A percentile compares a stretch with the other conserved stretches of the same genome.
Evolutionary conservation across 2,888 invertebrate species (phyloP).

Genomic region (Embidobia sp.): DNA sequence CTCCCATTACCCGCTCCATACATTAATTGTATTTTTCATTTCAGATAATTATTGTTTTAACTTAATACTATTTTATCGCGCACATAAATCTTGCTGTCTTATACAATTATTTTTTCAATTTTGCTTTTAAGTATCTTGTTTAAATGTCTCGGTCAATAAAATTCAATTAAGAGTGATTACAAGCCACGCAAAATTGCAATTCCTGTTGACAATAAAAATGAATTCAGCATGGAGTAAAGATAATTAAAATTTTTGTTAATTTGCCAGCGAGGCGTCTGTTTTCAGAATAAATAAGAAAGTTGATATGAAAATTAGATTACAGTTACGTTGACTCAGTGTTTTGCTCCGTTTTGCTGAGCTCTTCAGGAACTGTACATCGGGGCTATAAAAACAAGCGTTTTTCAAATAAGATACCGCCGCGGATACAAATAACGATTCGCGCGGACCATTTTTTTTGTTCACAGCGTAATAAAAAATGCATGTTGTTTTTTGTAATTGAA

Average conservation of each 20-base stretch:
- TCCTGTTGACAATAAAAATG: slow-evolving; percentile 25
- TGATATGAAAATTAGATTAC: slow-evolving; percentile 41
- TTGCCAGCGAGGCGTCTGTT: slow-evolving; percentile 5
- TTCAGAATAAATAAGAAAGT: slow-evolving; percentile 33
- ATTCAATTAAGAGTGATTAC: slow-evolving; percentile 34
- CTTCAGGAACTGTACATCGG: slow-evolving; percentile 10
- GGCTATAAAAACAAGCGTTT: slow-evolving; percentile 24
- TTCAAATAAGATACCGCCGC: slow-evolving; percentile 6
- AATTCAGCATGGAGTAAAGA: too few species aligned
- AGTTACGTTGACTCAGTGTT: slow-evolving; percentile 18
- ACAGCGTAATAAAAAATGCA: too few species aligned
- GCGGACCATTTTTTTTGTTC: too few species aligned
- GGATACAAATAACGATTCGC: too few species aligned
- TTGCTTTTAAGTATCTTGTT: slow-evolving; percentile 1
- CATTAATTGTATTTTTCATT: too few species aligned
- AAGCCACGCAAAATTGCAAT: slow-evolving; percentile 3
- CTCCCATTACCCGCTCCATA: too few species aligned
- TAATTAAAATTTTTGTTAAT: slow-evolving; percentile 27
- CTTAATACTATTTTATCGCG: slow-evolving; percentile 1
- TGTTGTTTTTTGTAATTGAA: too few species aligned
- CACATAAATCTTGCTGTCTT: background rate
- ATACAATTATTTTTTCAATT: slow-evolving; percentile 8
- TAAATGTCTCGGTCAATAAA: slow-evolving; percentile 13
- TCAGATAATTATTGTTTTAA: too few species aligned
- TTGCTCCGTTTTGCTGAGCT: background rate